Percentiles rank a stretch among this genome's conserved stretches.
Evolutionary conservation across 2,113 vertebrate species (phyloP).

Genomic region (Gasterosteus nipponicus): DNA sequence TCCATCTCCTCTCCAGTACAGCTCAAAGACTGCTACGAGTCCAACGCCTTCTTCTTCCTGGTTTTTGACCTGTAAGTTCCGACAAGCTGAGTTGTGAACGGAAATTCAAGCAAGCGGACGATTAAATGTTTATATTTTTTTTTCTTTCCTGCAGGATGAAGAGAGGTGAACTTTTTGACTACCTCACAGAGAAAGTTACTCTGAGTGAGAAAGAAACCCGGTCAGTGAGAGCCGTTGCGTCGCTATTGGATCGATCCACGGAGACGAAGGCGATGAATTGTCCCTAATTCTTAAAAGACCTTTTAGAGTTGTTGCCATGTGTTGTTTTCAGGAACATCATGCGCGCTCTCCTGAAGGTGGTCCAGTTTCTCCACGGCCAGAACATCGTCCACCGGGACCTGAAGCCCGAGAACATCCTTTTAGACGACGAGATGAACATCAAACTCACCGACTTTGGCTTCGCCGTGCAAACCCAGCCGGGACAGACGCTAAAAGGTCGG

Average conservation of each 20-base stretch:
- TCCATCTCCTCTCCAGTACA: conserved; percentile 85
- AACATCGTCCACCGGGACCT: conserved; percentile 95
- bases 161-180: conserved; percentile 97
- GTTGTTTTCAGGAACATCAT: conserved; percentile 89
- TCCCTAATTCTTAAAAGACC: neutral
- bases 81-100: neutral
- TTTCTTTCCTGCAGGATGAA: conserved; percentile 87
- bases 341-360: conserved; percentile 91
- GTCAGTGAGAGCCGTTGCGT: conserved; percentile 68
- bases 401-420: conserved; percentile 96
- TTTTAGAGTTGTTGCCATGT: neutral
- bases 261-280: neutral
- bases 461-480: conserved; percentile 85
- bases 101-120: neutral
- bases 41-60: conserved; percentile 95
- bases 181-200: conserved; percentile 97
- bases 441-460: conserved; percentile 98
- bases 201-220: conserved; percentile 97
- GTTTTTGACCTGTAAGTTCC: conserved; percentile 94
- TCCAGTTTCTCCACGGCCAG: conserved; percentile 88
- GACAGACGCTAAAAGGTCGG: conserved; percentile 89
- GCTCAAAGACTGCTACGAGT: conserved; percentile 95
- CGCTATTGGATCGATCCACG: neutral
- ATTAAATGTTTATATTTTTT: neutral
- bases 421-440: conserved; percentile 96